These are phyloP conservation scores for Polypterus senegalus DNA, from an alignment of 2,113 vertebrate genomes.

Conservation along the genomic window DNA sequence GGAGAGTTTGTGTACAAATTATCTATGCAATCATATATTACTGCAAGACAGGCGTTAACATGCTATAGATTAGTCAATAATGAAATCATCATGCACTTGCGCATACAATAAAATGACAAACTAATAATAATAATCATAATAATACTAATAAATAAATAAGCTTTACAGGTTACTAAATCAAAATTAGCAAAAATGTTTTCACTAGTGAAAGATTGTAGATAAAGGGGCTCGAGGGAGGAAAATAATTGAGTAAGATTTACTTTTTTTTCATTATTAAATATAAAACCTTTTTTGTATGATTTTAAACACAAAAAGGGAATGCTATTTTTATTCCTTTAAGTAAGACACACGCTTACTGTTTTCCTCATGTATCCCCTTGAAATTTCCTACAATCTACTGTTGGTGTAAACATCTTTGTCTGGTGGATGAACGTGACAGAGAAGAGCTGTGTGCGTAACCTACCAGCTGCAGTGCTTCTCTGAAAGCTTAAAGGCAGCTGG, in stretches of 20 bases:
- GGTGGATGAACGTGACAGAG: slow-evolving; percentile 21
- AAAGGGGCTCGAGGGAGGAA: slow-evolving; percentile 35
- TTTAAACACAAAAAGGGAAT: slow-evolving; percentile 1
- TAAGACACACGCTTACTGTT: slow-evolving; percentile 17
- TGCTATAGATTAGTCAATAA: slow-evolving; percentile 39
- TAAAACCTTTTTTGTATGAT: too few species aligned
- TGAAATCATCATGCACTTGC: slow-evolving; percentile 44
- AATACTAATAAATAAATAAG: slow-evolving; percentile 7
- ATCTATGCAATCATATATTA: slow-evolving; percentile 21
- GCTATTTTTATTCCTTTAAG: slow-evolving; percentile 26
- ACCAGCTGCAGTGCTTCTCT: slow-evolving; percentile 33
- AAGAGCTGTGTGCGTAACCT: slow-evolving; percentile 27
- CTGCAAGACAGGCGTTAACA: slow-evolving; percentile 38
- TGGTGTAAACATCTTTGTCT: slow-evolving; percentile 68
- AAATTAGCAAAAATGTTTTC: slow-evolving; percentile 55
- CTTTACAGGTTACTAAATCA: slow-evolving; percentile 4
- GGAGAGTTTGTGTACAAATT: slow-evolving; percentile 20
- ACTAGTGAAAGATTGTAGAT: slow-evolving; percentile 63
- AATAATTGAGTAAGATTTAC: not conserved
- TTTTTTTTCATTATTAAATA: too few species aligned
- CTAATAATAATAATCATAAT: slow-evolving; percentile 17
- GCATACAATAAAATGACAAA: slow-evolving; percentile 20
- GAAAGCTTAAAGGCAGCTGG: slow-evolving; percentile 30
- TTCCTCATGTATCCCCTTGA: slow-evolving; percentile 34
- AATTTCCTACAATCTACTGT: slow-evolving; percentile 57